Base-by-base conservation (phyloP, 2,797 vertebrate species). In the Melanogrammus aeglefinus region DNA sequence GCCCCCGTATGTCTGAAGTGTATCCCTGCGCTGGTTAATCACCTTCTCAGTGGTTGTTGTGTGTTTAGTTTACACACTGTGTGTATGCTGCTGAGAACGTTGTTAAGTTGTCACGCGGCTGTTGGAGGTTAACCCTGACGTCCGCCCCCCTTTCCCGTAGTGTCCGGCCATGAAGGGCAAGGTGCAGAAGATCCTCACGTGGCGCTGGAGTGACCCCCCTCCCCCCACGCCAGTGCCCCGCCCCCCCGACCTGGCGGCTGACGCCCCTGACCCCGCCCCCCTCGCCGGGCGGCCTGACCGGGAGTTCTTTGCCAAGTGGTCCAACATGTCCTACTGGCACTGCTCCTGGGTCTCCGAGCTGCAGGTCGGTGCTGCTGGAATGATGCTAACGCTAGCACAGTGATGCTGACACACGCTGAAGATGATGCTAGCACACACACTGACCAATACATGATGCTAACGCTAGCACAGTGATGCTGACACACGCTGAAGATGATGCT, bases 261-360 rank as follows among this genome's bases (percentile, higher is more conserved):
- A 93, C 0, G 91, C 95, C 13, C 96, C 96, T 0, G 94, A 96
- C n/a, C 97, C 96, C 0, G 90, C 95, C 73, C 96, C 97, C 1
- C 87, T 98, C 89, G 96, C 96, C 77, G 97, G 97, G 47, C 94
- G 96, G 0, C 96, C 97, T 0, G 97, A 99, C 73, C 93, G 98
- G 66, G 97, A 99, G 87, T 99, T 99, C 92, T 99, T 99, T 51
- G 96, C 95, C 83, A 99, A 99, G 72, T 99, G 98, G 98, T 96
- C 95, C 83, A 96, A 94, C 91, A 96, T 99, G 97, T 99, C 97
- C 0, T 99, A 99, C 72, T 98, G 98, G 96, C 98, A 99, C 88
- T 99, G 97, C 84, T 99, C 97, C 41, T 99, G 98, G 98, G 97
- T 98, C 75, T 96, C 96, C 0, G 98, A 99, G 85, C 89, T 99